Evolutionary conservation across 2,113 vertebrate genomes (phyloP).

Genomic region (Rhinolophus sinicus): DNA sequence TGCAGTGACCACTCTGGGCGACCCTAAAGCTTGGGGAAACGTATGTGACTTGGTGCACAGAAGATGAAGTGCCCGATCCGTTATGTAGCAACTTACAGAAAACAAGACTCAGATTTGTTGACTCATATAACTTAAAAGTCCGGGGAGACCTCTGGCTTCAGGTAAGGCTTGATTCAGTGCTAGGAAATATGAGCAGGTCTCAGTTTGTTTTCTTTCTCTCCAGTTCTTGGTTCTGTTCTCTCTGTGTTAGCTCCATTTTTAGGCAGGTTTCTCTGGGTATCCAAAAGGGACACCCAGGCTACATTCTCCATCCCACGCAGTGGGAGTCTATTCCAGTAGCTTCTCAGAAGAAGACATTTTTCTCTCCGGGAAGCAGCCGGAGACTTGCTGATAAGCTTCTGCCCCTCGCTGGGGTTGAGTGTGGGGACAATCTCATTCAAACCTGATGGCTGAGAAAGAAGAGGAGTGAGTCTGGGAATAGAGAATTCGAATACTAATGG

Average conservation of each 20-base stretch:
- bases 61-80: not conserved
- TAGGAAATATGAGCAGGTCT: not conserved
- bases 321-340: not conserved
- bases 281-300: not conserved
- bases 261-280: not conserved
- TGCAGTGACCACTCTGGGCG: not conserved
- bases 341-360: not conserved
- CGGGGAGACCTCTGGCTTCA: not conserved
- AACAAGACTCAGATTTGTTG: not conserved
- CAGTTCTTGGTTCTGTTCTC: not conserved
- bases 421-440: not conserved
- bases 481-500: not conserved
- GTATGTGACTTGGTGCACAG: not conserved
- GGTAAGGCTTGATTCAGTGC: not conserved
- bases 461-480: not conserved
- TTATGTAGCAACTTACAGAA: not conserved
- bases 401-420: not conserved
- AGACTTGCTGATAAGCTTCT: not conserved
- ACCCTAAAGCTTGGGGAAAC: not conserved
- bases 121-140: not conserved
- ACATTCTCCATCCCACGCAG: not conserved
- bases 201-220: not conserved
- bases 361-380: not conserved
- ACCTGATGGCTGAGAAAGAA: not conserved
- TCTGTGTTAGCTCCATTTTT: not conserved